Conservation (phyloP, 2,113 vertebrate species). For the Anhinga anhinga region DNA sequence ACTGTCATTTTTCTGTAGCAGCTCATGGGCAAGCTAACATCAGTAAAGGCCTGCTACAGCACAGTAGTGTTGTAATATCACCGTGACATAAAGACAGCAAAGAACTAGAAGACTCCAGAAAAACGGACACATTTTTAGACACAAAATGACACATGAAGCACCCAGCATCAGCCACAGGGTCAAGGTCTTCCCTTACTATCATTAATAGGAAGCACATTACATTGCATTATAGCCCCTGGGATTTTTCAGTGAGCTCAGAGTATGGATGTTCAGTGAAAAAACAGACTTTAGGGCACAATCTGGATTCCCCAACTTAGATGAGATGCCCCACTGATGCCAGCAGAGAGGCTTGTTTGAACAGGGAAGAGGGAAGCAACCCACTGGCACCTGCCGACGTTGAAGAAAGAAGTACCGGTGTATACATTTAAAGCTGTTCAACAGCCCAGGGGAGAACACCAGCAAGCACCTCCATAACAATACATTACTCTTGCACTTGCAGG, state of each 20-base stretch:
- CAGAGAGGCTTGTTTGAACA: background rate
- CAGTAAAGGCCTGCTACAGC: background rate
- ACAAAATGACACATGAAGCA: background rate
- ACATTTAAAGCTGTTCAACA: background rate
- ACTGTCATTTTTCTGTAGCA: background rate
- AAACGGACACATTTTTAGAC: background rate
- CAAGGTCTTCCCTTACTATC: background rate
- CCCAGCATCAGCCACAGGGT: background rate
- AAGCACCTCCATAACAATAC: background rate
- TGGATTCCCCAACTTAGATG: background rate
- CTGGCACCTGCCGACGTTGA: background rate
- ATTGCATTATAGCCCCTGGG: background rate
- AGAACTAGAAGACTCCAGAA: background rate
- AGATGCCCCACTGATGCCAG: background rate
- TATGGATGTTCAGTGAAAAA: background rate
- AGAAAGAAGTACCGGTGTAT: background rate
- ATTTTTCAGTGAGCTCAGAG: background rate
- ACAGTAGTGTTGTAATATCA: background rate
- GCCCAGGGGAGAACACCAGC: background rate
- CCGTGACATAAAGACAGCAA: background rate
- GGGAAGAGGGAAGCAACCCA: background rate
- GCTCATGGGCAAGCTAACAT: background rate
- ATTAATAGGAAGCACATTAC: background rate
- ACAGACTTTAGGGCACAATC: background rate
- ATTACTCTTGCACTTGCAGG: background rate